phyloP scores from a whole-genome alignment of 2,113 vertebrate species.

The Odocoileus hemionus region DNA sequence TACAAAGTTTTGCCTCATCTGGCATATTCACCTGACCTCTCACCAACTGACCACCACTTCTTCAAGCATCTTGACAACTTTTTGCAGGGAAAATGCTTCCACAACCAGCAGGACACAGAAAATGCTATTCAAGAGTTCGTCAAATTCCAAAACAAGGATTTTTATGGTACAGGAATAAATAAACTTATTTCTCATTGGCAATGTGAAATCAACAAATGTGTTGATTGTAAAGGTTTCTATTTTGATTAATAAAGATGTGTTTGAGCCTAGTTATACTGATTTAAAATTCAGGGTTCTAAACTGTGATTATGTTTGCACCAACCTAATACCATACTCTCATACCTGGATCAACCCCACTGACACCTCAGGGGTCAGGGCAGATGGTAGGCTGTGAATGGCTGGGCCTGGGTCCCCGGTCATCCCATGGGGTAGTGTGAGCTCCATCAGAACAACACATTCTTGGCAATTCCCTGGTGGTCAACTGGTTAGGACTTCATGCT shows the following conservation, averaged over 20 bases:
- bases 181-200: not conserved
- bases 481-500: not conserved
- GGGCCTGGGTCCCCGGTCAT: not conserved
- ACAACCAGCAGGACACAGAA: not conserved
- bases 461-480: not conserved
- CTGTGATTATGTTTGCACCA: not conserved
- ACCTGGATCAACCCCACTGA: not conserved
- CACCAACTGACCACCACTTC: not conserved
- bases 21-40: not conserved
- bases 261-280: not conserved
- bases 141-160: not conserved
- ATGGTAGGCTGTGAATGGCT: not conserved
- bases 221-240: not conserved
- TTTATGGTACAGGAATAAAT: not conserved
- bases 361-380: too few species aligned
- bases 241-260: not conserved
- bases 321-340: not conserved
- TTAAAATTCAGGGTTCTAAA: not conserved
- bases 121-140: not conserved
- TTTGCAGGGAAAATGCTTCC: not conserved
- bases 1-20: not conserved
- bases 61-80: not conserved
- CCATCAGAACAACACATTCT: not conserved
- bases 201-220: not conserved
- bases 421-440: not conserved